Evolutionary conservation across 2,797 vertebrate genomes (phyloP), one percentile per base, ranked within the genome.

Genomic region (Hydrolagus colliei): DNA sequence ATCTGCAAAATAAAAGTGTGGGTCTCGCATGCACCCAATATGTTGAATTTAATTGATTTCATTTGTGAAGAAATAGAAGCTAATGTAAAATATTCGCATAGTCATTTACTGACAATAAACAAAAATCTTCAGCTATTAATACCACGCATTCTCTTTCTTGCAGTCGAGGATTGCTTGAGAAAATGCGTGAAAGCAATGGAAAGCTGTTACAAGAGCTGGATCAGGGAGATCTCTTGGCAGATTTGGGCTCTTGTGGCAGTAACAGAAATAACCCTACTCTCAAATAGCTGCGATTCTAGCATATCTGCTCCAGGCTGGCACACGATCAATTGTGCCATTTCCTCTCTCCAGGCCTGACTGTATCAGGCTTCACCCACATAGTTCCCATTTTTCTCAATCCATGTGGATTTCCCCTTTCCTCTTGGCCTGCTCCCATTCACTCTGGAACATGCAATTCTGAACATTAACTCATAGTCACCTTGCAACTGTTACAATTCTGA

Each of bases 391-490:
- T 80, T 80, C 76, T 63, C 76, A 27, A 63, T 16, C 62, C 4
- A 61, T 80, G 77, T 11, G 77, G 77, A 32, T 32, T 61, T 74
- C 73, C 73, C 77, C 16, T 65, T 80, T 80, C 63, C n/a, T 14
- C 22, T 80, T n/a, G n/a, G 65, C 32, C 22, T 14, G 32, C 18
- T 80, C 62, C 20, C 6, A 14, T 14, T 74, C 14, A 74, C 2
- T 14, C 32, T 35, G 65, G 77, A 27, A 80, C 13, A 8, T 27
- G 32, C 62, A 32, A 63, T 65, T 79, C 27, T 65, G 77, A 80
- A n/a, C n/a, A 27, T 63, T 8, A 65, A n/a, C 77, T 80, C 61
- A 80, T 62, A 80, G 65, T 80, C 65, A 80, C 62, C 62, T 80
- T 27, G 52, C 14, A 16, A 27, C 9, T 16, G n/a, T 80, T 22